Evolutionary conservation across 2,797 vertebrate genomes (phyloP).

Genomic region (Pagetopsis macropterus): DNA sequence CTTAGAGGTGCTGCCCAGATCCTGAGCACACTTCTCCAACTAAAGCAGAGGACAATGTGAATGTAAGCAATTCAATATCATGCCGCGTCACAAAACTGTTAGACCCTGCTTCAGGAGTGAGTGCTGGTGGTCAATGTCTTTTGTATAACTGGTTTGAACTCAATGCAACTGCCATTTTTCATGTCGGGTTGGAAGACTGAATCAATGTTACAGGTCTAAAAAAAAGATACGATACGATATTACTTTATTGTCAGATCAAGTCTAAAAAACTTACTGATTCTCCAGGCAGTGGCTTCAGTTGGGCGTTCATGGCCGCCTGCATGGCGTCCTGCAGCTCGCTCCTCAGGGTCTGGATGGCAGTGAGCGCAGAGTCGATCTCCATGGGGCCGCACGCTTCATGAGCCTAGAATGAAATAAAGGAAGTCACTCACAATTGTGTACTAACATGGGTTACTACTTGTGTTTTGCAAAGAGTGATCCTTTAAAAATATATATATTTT

Average conservation of each 20-base stretch:
- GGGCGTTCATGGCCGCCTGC: constrained; percentile 88
- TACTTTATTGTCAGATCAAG: no score
- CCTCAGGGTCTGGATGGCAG: constrained; percentile 92
- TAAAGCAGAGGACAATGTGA: constrained; percentile 52
- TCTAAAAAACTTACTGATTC: constrained; percentile 88
- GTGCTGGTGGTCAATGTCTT: neutral
- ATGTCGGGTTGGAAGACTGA: neutral
- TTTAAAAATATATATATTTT: neutral
- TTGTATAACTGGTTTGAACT: neutral
- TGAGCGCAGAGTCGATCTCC: constrained; percentile 97
- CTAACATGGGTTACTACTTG: neutral
- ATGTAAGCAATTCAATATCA: neutral
- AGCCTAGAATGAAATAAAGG: constrained; percentile 81
- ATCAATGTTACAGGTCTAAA: neutral
- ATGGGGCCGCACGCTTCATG: constrained; percentile 98
- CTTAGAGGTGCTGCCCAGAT: constrained; percentile 97
- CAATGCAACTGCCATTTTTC: neutral
- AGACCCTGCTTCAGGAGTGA: neutral
- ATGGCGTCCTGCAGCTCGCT: constrained; percentile 96
- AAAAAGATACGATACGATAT: no score
- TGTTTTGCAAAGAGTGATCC: neutral
- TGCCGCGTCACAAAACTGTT: neutral
- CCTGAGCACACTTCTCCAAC: constrained; percentile 98
- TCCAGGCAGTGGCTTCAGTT: constrained; percentile 95
- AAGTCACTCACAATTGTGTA: neutral